phyloP scores from a whole-genome alignment of 1,140 invertebrate genomes.

The Orchestia grillus region DNA sequence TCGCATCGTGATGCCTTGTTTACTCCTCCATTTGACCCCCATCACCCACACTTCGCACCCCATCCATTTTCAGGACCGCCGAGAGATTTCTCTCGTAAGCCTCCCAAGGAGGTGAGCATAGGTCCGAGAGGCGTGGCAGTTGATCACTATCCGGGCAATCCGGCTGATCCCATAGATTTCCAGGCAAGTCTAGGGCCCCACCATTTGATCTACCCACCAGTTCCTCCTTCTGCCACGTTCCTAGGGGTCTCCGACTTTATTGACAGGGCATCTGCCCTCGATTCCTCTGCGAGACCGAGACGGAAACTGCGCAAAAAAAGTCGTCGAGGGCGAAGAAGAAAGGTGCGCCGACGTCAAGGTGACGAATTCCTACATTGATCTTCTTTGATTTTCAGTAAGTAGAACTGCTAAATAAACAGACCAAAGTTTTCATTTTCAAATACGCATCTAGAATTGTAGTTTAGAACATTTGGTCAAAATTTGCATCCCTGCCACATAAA shows the following conservation, averaged over 20 bases:
- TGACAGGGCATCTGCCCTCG: neutral
- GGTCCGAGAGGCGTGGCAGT: constrained; percentile 4
- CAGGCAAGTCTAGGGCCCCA: neutral
- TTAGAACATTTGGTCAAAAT: neutral
- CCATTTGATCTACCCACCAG: constrained; percentile 6
- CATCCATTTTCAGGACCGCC: neutral
- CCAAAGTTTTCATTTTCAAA: too few species aligned
- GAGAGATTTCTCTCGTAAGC: neutral
- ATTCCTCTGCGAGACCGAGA: neutral
- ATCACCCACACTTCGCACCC: neutral
- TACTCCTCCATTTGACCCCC: neutral
- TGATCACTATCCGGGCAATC: constrained; percentile 24
- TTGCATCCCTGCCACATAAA: neutral
- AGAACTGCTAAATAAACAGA: neutral
- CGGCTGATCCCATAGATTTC: neutral
- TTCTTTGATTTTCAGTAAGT: neutral
- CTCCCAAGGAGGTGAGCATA: constrained; percentile 16
- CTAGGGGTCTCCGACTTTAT: neutral
- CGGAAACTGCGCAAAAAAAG: constrained; percentile 5
- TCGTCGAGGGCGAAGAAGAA: neutral
- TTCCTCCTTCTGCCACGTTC: constrained; percentile 21
- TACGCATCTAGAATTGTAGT: neutral
- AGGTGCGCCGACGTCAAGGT: neutral
- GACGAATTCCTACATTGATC: neutral
- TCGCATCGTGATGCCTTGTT: neutral